Percentiles rank a stretch among this genome's conserved stretches.
phyloP scores from a whole-genome alignment of 2,797 vertebrate genomes.

The Neostethus bicornis region DNA sequence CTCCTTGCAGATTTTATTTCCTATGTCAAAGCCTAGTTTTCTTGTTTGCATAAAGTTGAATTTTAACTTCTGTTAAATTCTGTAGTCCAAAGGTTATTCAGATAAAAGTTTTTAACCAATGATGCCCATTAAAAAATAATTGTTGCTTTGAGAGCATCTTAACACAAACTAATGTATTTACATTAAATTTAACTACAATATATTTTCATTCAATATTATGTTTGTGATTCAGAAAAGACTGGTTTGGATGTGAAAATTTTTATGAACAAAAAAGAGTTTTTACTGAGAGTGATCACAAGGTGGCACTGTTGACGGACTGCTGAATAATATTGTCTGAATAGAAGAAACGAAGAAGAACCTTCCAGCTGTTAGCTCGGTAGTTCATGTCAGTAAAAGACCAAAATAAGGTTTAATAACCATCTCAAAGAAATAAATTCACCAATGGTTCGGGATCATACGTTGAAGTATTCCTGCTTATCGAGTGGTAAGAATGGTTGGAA shows the following conservation, averaged over 20 bases:
- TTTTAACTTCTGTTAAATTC: background rate
- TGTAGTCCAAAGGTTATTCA: background rate
- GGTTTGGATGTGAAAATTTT: background rate
- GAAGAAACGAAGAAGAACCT: slow-evolving; percentile 18
- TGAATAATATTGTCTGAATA: background rate
- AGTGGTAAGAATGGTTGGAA: slow-evolving; percentile 53
- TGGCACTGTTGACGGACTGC: background rate
- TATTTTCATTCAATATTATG: no score
- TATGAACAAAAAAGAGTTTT: background rate
- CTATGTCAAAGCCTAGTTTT: slow-evolving; percentile 3
- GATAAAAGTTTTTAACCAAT: background rate
- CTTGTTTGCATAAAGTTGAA: slow-evolving; percentile 6
- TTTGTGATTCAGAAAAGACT: no score
- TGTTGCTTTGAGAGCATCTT: no score
- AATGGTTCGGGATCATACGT: slow-evolving; percentile 32
- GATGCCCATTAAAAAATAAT: background rate
- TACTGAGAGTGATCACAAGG: background rate
- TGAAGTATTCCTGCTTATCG: background rate
- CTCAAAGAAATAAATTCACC: background rate
- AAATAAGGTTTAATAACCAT: background rate
- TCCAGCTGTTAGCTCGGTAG: slow-evolving; percentile 39
- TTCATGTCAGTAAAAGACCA: slow-evolving; percentile 2
- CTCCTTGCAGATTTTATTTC: background rate
- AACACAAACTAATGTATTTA: no score
- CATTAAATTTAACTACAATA: no score